A percentile compares a stretch with the other conserved stretches of the same genome.
These are phyloP conservation scores for Anableps anableps DNA, from an alignment of 2,797 vertebrate genomes.

Conservation along the genomic window DNA sequence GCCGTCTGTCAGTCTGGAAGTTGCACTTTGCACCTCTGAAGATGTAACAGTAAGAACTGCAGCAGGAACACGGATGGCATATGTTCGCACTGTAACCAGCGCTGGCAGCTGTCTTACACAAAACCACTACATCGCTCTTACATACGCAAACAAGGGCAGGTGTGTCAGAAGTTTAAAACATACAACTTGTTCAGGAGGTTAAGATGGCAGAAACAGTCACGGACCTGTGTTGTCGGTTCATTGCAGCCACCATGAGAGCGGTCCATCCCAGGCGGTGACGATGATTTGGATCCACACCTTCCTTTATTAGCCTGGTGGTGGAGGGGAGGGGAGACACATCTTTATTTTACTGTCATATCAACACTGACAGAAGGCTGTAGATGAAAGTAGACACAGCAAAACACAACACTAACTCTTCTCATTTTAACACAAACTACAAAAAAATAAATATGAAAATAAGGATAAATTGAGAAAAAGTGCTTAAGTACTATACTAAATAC, in stretches of 20 bases:
- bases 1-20: conserved; percentile 79
- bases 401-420: not conserved
- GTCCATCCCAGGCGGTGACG: conserved; percentile 95
- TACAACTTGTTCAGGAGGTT: not conserved
- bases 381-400: not conserved
- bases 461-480: conserved; percentile 11
- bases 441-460: conserved; percentile 7
- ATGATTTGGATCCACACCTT: conserved; percentile 86
- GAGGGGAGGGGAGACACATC: conserved; percentile 17
- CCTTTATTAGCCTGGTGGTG: conserved; percentile 88
- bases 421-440: not conserved
- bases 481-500: conserved; percentile 9
- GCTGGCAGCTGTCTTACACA: conserved; percentile 48
- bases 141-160: conserved; percentile 14
- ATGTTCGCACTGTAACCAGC: conserved; percentile 32
- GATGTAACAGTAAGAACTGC: conserved; percentile 68
- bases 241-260: conserved; percentile 93
- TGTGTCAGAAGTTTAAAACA: not conserved
- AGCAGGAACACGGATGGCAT: conserved; percentile 51
- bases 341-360: not conserved
- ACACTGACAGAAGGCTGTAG: not conserved
- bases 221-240: conserved; percentile 90
- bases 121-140: conserved; percentile 12
- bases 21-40: conserved; percentile 74
- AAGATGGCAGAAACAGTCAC: conserved; percentile 27